phyloP scores from a whole-genome alignment of 2,113 vertebrate genomes.

The Brachionichthys hirsutus region DNA sequence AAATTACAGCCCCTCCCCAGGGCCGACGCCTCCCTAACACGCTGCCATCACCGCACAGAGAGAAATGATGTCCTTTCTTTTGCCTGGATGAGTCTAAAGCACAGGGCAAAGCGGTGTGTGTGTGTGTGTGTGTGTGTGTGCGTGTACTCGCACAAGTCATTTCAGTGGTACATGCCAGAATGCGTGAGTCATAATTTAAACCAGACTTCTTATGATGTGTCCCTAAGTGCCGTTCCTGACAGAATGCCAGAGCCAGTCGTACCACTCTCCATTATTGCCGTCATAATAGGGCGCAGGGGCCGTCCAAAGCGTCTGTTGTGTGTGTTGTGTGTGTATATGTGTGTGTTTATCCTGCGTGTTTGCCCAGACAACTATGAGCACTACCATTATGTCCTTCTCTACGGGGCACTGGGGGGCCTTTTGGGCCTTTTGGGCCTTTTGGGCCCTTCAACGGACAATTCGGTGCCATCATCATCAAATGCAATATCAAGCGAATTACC shows the following conservation, averaged over 20 bases:
- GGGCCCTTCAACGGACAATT: conserved; percentile 46
- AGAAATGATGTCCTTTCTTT: conserved; percentile 43
- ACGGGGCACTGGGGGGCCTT: conserved; percentile 28
- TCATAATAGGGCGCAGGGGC: conserved; percentile 48
- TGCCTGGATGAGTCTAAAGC: conserved; percentile 47
- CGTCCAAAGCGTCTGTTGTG: conserved; percentile 27
- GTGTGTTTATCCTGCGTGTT: conserved; percentile 25
- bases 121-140: no score
- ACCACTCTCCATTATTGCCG: conserved; percentile 50
- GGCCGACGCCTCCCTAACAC: conserved; percentile 59
- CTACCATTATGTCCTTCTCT: conserved; percentile 49
- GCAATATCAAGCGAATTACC: conserved; percentile 46
- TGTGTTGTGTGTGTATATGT: conserved; percentile 6
- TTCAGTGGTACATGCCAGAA: conserved; percentile 3
- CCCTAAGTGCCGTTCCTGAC: conserved; percentile 36
- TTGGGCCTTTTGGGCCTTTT: conserved; percentile 1
- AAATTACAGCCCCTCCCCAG: conserved; percentile 62
- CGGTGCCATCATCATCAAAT: conserved; percentile 43
- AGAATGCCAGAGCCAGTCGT: conserved; percentile 36
- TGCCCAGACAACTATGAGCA: conserved; percentile 39
- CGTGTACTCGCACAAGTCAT: neutral
- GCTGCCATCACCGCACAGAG: conserved; percentile 31
- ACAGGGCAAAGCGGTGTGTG: conserved; percentile 23
- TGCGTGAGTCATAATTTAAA: conserved; percentile 28
- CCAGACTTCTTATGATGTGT: conserved; percentile 20